phyloP scores from a whole-genome alignment of 2,888 invertebrate genomes.

The Bugulina stolonifera region DNA sequence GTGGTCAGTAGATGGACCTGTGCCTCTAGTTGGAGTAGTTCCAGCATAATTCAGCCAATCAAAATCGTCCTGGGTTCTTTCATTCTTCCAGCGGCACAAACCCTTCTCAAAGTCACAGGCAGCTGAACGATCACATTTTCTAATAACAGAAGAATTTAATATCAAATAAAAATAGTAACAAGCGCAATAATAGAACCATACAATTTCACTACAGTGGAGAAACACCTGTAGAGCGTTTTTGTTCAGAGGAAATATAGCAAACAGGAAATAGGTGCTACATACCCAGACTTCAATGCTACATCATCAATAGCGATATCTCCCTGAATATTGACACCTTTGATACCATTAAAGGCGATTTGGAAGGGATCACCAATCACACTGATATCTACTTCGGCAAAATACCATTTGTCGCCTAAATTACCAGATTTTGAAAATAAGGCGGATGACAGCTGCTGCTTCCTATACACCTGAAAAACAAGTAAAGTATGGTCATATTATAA shows the following conservation, averaged over 20 bases:
- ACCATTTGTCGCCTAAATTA: constrained; percentile 26
- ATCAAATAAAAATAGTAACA: no score
- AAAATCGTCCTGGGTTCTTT: constrained; percentile 22
- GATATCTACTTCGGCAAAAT: constrained; percentile 27
- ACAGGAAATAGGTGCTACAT: no score
- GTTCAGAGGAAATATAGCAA: no score
- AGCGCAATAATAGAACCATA: no score
- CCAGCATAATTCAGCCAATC: constrained; percentile 19
- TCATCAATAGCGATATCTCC: constrained; percentile 26
- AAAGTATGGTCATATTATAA: no score
- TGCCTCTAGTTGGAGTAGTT: constrained; percentile 6
- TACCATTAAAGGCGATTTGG: constrained; percentile 28
- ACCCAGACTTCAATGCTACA: background rate
- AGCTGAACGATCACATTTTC: constrained; percentile 30
- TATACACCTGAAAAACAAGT: constrained; percentile 1
- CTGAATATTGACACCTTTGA: background rate
- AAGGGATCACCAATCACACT: constrained; percentile 24
- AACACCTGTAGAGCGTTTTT: no score
- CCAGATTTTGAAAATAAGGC: constrained; percentile 1
- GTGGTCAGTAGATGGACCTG: constrained; percentile 15
- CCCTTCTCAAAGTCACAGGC: constrained; percentile 37
- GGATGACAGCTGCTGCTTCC: background rate
- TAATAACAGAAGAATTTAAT: no score
- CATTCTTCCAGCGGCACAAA: constrained; percentile 37
- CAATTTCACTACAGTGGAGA: no score